A percentile compares a stretch with the other conserved stretches of the same genome.
Evolutionary conservation across 1,140 invertebrate species (phyloP).

Genomic region (Drosophila carrolli): DNA sequence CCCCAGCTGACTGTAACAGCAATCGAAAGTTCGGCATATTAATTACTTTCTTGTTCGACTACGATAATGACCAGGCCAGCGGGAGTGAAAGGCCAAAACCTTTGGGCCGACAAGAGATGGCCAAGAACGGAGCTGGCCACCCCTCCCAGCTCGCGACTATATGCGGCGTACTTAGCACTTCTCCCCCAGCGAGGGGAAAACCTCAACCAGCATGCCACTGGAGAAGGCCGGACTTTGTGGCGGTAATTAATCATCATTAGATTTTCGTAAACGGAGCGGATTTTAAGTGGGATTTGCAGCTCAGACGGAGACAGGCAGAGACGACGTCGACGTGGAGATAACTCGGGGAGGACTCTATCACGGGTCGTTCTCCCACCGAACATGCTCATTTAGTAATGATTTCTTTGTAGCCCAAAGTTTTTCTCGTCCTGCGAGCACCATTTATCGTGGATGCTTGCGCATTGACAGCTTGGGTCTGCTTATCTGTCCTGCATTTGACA

Average conservation of each 20-base stretch:
- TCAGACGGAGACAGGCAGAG: constrained; percentile 39
- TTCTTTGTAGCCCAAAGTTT: constrained; percentile 28
- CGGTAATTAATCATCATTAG: constrained; percentile 84
- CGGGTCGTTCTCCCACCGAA: constrained; percentile 17
- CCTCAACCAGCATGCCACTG: constrained; percentile 55
- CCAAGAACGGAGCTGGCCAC: constrained; percentile 8
- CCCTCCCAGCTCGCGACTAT: not conserved
- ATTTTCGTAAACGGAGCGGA: constrained; percentile 81
- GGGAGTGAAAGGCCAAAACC: constrained; percentile 41
- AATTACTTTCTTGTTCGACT: constrained; percentile 42
- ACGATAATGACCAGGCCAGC: constrained; percentile 47
- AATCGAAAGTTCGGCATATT: constrained; percentile 50
- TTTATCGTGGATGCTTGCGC: constrained; percentile 45
- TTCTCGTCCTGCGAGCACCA: constrained; percentile 21
- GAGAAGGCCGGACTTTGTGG: constrained; percentile 27
- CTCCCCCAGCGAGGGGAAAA: constrained; percentile 47
- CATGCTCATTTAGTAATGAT: constrained; percentile 82
- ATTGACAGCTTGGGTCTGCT: constrained; percentile 80
- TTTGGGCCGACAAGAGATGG: constrained; percentile 18
- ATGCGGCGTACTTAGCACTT: constrained; percentile 70
- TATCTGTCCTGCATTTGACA: constrained; percentile 83
- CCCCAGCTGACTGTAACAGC: constrained; percentile 33
- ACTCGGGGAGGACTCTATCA: constrained; percentile 16
- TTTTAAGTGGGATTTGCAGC: constrained; percentile 83
- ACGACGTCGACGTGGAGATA: constrained; percentile 1